phyloP scores from a whole-genome alignment of 2,888 invertebrate genomes.

The Yponomeuta evonymella region DNA sequence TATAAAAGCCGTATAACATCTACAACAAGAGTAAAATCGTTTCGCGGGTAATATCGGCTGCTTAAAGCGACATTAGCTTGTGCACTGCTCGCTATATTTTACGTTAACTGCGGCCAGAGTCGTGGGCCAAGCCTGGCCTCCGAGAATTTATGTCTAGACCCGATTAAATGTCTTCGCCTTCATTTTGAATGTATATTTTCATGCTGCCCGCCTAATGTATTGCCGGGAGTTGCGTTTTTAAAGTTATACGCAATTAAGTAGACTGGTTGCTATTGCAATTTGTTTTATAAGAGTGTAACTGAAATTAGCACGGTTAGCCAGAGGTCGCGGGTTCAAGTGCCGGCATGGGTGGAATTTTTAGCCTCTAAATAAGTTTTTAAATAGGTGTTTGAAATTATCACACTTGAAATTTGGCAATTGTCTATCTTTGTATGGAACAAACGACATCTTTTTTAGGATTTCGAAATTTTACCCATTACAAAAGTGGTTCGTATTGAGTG shows the following conservation, averaged over 20 bases:
- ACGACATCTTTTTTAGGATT: too few species aligned
- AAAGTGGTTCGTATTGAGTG: too few species aligned
- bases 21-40: constrained; percentile 8
- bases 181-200: constrained; percentile 11
- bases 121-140: constrained; percentile 7
- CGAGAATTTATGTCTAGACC: constrained; percentile 11
- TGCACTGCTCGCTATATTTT: constrained; percentile 24
- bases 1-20: not conserved
- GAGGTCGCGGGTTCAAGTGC: too few species aligned
- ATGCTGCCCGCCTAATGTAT: not conserved
- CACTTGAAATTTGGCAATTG: too few species aligned
- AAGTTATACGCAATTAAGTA: not conserved
- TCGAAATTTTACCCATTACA: too few species aligned
- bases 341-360: too few species aligned
- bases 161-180: constrained; percentile 16
- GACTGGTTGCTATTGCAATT: too few species aligned
- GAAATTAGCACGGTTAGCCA: too few species aligned
- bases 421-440: too few species aligned
- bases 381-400: too few species aligned
- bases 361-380: too few species aligned
- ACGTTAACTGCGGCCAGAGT: constrained; percentile 21
- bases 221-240: not conserved
- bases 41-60: constrained; percentile 28
- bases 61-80: constrained; percentile 36
- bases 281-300: too few species aligned